Evolutionary conservation across 2,797 vertebrate species (phyloP), one percentile per base, ranked within the genome.

Genomic region (Cynodonichthys magdalenae): DNA sequence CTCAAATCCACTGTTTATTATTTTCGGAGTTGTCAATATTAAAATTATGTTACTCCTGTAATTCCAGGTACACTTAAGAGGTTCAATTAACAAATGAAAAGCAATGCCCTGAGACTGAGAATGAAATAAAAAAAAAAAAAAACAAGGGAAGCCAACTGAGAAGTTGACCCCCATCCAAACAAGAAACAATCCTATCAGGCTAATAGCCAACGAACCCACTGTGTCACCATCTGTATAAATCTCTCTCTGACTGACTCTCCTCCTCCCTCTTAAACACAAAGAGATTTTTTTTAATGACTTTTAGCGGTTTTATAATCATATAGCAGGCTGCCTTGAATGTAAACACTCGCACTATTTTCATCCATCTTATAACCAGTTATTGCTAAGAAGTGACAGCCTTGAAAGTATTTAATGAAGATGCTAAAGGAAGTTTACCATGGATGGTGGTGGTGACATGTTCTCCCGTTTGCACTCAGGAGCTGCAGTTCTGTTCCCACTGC

Each of bases 191-290:
- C 87, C 86, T 78, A 89, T 54, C 84, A 86, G 85, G 86, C 88
- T 74, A 74, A 70, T 61, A 75, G 88, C 90, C 91, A 92, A 64
- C 64, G 71, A 79, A 69, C 91, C 90, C 70, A 89, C 90, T 90
- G 92, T 83, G 91, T 88, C 68, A 83, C 92, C 92, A 92, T 93
- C 90, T 92, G 92, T 69, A 83, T 70, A 70, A 64, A 75, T 67
- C 66, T 71, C 72, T 81, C 66, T 81, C 62, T 62, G 45, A 73
- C 54, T 58, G n/a, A 56, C 62, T 69, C 45, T 75, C 54, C 54
- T 67, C 61, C 53, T 55, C 80, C 44, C n/a, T 62, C 64, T 50
- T 28, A 61, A 81, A 76, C 69, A 55, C 53, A 61, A 17, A 46
- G 15, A 15, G 39, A 17, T 75, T 75, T 63, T 45, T 75, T 63